Conservation (phyloP, 2,888 invertebrate species). For the Cylindroiulus punctatus region DNA sequence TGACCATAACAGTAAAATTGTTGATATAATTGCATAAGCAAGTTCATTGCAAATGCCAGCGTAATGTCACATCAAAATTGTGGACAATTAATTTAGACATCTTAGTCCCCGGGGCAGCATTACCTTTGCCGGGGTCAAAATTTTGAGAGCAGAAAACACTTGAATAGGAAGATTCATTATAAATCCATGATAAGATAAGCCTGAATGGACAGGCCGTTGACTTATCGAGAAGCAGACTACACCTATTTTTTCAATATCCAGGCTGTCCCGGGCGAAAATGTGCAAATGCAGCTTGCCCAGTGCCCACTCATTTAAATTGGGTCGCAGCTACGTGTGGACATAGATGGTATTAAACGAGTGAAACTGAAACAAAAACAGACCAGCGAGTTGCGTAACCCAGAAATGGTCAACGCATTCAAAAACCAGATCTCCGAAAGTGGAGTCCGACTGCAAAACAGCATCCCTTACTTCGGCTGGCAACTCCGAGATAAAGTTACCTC, state of each 20-base stretch:
- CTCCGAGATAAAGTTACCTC: not conserved
- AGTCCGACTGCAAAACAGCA: not conserved
- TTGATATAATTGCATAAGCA: no score
- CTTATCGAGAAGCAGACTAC: not conserved
- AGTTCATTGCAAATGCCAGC: no score
- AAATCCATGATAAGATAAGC: not conserved
- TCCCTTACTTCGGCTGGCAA: not conserved
- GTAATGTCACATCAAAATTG: no score
- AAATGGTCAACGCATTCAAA: not conserved
- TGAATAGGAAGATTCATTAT: no score
- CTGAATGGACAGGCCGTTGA: not conserved
- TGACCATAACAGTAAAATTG: no score
- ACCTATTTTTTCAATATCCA: not conserved
- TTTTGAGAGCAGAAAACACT: no score
- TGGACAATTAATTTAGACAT: no score
- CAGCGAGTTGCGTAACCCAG: not conserved
- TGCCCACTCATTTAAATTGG: slow-evolving; percentile 10
- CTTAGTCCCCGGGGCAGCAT: no score
- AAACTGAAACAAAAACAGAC: slow-evolving; percentile 6
- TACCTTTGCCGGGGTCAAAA: no score
- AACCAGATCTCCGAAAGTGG: not conserved
- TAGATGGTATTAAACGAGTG: slow-evolving; percentile 10
- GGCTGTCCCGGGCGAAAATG: not conserved
- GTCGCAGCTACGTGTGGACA: not conserved
- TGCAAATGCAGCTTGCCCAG: not conserved